These are phyloP conservation scores for Resseliella maxima DNA, from an alignment of 2,888 invertebrate species.

Conservation along the genomic window DNA sequence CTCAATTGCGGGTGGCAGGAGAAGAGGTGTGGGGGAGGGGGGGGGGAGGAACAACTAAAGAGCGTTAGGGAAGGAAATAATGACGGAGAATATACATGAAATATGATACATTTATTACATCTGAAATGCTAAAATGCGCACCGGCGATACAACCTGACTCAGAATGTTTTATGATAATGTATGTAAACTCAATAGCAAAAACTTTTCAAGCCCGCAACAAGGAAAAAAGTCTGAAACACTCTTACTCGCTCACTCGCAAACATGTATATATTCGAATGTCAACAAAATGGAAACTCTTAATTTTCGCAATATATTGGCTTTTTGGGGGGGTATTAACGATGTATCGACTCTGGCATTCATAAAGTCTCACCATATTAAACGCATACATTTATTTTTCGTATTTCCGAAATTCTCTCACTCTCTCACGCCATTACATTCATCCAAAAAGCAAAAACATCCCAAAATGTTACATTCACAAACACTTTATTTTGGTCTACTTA, in stretches of 20 bases:
- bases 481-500: slow-evolving; percentile 29
- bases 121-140: not conserved
- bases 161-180: not conserved
- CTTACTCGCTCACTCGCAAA: not conserved
- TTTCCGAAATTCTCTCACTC: not conserved
- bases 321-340: not conserved
- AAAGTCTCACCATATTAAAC: not conserved
- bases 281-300: slow-evolving; percentile 36
- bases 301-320: slow-evolving; percentile 32
- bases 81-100: slow-evolving; percentile 15
- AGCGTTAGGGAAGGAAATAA: too few species aligned
- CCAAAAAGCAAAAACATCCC: not conserved
- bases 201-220: not conserved
- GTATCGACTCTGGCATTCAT: slow-evolving; percentile 23
- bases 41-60: too few species aligned
- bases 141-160: not conserved
- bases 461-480: slow-evolving; percentile 1
- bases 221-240: not conserved
- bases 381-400: not conserved
- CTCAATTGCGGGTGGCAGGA: not conserved
- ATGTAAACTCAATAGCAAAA: not conserved
- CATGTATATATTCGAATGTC: not conserved
- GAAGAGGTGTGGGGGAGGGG: too few species aligned
- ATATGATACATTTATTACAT: slow-evolving; percentile 42
- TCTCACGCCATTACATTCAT: not conserved